Conservation (phyloP, 1,140 invertebrate species). For the Drosophila repletoides region DNA sequence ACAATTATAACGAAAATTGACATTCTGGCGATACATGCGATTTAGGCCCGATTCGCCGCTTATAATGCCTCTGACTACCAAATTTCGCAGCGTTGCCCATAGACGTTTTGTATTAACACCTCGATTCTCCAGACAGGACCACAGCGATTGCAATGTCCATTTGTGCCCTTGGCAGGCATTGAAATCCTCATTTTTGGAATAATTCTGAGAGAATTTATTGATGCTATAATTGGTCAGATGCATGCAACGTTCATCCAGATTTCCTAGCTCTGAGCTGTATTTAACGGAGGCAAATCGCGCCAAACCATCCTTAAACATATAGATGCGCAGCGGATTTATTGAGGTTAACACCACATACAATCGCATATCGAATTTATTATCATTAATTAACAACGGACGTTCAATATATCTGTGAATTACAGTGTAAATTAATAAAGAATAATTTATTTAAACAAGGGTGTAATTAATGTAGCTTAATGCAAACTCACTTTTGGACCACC, state of each 20-base stretch:
- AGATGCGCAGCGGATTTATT: slow-evolving; percentile 95
- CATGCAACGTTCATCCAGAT: slow-evolving; percentile 95
- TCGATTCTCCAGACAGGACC: slow-evolving; percentile 88
- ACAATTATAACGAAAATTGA: slow-evolving; percentile 89
- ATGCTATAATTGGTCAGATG: slow-evolving; percentile 99
- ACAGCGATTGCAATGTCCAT: slow-evolving; percentile 91
- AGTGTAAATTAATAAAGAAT: background rate
- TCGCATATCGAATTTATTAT: slow-evolving; percentile 95
- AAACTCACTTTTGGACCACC: slow-evolving; percentile 91
- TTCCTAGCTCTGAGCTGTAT: slow-evolving; percentile 91
- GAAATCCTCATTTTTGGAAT: slow-evolving; percentile 93
- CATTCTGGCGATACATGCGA: slow-evolving; percentile 87
- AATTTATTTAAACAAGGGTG: background rate
- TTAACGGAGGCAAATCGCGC: slow-evolving; percentile 96
- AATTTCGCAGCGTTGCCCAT: slow-evolving; percentile 90
- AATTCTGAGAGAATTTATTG: slow-evolving; percentile 94
- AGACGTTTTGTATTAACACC: slow-evolving; percentile 90
- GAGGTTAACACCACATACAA: slow-evolving; percentile 97
- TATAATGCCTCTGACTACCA: slow-evolving; percentile 93
- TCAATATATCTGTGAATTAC: slow-evolving; percentile 86
- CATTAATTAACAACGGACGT: slow-evolving; percentile 95
- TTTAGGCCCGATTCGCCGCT: slow-evolving; percentile 89
- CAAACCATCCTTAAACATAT: slow-evolving; percentile 97
- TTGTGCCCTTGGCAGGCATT: slow-evolving; percentile 94
- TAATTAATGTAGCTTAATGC: fast-evolving